phyloP scores from a whole-genome alignment of 2,797 vertebrate genomes.

The Smutsia gigantea region DNA sequence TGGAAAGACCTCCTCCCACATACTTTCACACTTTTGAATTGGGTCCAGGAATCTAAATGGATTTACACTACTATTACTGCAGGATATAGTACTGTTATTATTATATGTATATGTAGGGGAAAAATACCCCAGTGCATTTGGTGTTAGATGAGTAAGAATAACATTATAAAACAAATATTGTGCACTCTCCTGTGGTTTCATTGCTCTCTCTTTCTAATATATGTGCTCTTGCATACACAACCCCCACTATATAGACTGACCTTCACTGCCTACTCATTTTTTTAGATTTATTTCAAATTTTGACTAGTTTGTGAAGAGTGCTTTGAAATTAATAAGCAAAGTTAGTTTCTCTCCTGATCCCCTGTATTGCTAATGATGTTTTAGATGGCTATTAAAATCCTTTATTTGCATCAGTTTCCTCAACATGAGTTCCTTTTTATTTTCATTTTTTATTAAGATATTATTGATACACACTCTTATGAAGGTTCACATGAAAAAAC shows the following conservation, averaged over 20 bases:
- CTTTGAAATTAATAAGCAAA: neutral
- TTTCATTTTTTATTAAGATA: too few species aligned
- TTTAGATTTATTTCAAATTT: neutral
- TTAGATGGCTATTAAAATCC: neutral
- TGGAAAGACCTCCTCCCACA: too few species aligned
- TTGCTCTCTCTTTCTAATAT: neutral
- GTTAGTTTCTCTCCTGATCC: neutral
- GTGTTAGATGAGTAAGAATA: too few species aligned
- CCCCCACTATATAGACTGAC: neutral
- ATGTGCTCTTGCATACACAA: neutral
- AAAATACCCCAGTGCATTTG: too few species aligned
- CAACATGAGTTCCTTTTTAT: neutral
- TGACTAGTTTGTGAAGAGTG: neutral
- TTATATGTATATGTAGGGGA: too few species aligned
- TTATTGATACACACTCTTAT: too few species aligned
- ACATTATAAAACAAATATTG: neutral
- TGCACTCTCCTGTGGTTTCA: neutral
- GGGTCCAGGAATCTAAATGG: too few species aligned
- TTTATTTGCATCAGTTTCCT: neutral
- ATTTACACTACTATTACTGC: too few species aligned
- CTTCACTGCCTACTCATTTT: neutral
- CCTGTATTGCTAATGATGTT: neutral
- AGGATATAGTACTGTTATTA: too few species aligned
- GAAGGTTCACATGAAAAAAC: too few species aligned
- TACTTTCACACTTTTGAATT: too few species aligned